These are phyloP conservation scores for Xiphophorus maculatus DNA, from an alignment of 2,113 vertebrate species.

Conservation along the genomic window DNA sequence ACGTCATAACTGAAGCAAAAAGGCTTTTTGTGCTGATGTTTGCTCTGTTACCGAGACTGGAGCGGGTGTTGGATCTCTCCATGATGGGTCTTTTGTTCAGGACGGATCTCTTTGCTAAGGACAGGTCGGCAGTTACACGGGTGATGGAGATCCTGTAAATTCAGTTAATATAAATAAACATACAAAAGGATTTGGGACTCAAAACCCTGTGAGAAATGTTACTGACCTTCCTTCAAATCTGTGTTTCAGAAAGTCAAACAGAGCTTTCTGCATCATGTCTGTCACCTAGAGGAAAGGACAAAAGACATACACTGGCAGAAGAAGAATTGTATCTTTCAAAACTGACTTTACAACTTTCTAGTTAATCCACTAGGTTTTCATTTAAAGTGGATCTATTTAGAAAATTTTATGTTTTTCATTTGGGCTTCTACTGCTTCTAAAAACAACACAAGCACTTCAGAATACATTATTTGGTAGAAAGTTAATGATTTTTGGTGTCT, in stretches of 20 bases:
- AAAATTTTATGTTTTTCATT: no score
- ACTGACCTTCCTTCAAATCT: conserved; percentile 95
- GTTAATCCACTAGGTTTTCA: no score
- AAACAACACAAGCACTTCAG: no score
- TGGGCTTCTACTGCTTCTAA: no score
- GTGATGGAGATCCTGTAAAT: conserved; percentile 93
- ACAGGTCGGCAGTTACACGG: conserved; percentile 93
- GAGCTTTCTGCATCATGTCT: conserved; percentile 99
- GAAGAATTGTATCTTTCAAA: background rate
- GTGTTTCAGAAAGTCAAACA: conserved; percentile 97
- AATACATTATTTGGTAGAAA: no score
- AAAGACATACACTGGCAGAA: background rate
- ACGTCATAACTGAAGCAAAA: background rate
- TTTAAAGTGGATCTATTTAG: no score
- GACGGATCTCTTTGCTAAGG: conserved; percentile 94
- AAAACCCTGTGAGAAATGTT: background rate
- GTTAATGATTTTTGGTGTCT: no score
- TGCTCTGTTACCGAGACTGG: conserved; percentile 88
- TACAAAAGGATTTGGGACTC: background rate
- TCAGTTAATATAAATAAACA: background rate
- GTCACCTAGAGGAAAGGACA: conserved; percentile 82
- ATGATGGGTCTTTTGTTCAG: conserved; percentile 97
- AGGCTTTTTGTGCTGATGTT: background rate
- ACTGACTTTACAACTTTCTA: no score
- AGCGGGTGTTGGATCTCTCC: conserved; percentile 93